Evolutionary conservation across 2,888 invertebrate species (phyloP), one percentile per base, ranked within the genome.

Genomic region (Pseudeuparius sepicola): DNA sequence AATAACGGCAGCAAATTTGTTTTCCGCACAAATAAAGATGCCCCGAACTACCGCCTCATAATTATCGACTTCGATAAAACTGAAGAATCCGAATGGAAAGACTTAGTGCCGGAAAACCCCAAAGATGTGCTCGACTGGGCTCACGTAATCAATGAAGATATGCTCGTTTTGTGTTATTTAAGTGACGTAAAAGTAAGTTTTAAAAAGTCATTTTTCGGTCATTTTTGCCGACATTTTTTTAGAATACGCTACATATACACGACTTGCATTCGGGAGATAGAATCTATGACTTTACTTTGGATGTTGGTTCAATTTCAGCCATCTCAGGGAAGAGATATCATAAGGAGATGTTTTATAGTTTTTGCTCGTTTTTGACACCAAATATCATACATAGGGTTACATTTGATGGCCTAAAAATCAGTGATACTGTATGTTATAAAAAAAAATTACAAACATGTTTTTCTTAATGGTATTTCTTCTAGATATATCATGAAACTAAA

Each of bases 351-450:
- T 97, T 96, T 66, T 94, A 86, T 63, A 78, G 83, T 54, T 94
- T 96, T 63, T 82, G 83, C 44, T 96, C 96, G 0, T 97, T 96
- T 67, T 71, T 96, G 31, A 82, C 85, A 32, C 96, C 97, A 14
- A 78, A 78, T 44, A 70, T 79, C 46, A 90, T 94, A 52, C 96
- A 87, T 63, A 78, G 75, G 45, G 83, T 85, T 42, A 87, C 94
- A 63, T 76, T 96, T 50, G 47, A 51, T 17, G 46, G 40, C 5
- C 40, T 43, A 7, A 69, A 75, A 1, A 66, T 73, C 23, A 67
- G 70, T 40, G 78, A 83, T 26, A 72, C 73, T 50, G 73, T 81
- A 49, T 59, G 56, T 36, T 14, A 17, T 25, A 23, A 25, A 25
- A 6, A 25, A n/a, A n/a, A n/a, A n/a, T n/a, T n/a, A n/a, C n/a